Evolutionary conservation across 2,888 invertebrate species (phyloP), one percentile per base, ranked within the genome.

Genomic region (Andrena haemorrhoa): DNA sequence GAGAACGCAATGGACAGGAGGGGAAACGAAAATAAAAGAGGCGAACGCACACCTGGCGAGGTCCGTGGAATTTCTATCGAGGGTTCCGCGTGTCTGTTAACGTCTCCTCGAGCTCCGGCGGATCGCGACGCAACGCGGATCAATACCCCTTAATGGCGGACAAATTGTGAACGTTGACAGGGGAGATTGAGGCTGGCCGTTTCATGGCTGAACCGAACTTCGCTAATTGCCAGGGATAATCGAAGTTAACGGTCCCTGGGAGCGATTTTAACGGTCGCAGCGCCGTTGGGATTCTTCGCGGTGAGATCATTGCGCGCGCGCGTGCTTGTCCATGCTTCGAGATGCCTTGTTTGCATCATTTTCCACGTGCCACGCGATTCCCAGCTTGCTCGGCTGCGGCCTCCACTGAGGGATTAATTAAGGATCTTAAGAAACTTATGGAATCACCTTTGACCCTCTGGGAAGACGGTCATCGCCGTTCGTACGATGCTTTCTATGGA

Each of bases 181-280:
- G 82, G 23, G 65, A 75, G 78, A 79, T 79, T 70, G 72, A 84
- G 75, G 72, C 73, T 47, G 31, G 53, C 41, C 72, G 77, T 71
- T 80, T 77, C 78, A 72, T 75, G 61, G 60, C 20, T 29, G 61
- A 71, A 72, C 83, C 79, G 79, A 87, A 89, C 84, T 90, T 88
- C 80, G 88, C 87, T 90, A 89, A 90, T 90, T 89, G 89, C 85
- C 85, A 82, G 83, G 87, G 79, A 82, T 88, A 88, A 85, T 78
- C 84, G 79, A 82, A 79, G 66, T 49, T 75, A 81, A 81, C 79
- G 88, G 87, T 86, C 82, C 85, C 73, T 76, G 74, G 79, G 84
- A 87, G 84, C 85, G 85, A 87, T 83, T 89, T 84, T 89, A 90
- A 89, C 87, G 87, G 88, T 66, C 79, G 85, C 86, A 77, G 70